phyloP scores from a whole-genome alignment of 2,797 vertebrate genomes.

The Ispidina picta region DNA sequence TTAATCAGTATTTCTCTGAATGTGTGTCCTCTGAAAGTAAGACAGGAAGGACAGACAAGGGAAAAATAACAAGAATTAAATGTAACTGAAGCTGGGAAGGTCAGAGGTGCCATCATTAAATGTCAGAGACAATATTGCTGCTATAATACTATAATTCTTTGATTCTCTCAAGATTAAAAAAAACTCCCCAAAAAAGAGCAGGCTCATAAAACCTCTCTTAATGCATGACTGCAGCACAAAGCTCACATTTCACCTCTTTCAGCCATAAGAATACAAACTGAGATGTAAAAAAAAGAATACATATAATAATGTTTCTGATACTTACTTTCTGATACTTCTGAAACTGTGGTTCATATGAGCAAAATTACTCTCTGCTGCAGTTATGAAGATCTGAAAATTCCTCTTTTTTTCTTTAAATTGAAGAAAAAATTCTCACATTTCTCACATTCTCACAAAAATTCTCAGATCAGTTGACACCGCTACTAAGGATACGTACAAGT shows the following conservation, averaged over 20 bases:
- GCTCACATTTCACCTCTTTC: not conserved
- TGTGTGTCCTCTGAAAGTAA: not conserved
- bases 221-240: not conserved
- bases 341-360: not conserved
- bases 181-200: not conserved
- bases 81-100: not conserved
- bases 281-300: not conserved
- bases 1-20: not conserved
- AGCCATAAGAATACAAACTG: not conserved
- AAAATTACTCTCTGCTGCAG: not conserved
- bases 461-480: not conserved
- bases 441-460: not conserved
- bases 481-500: not conserved
- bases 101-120: not conserved
- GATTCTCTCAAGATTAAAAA: not conserved
- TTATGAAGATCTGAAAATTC: not conserved
- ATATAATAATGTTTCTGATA: not conserved
- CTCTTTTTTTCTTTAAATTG: not conserved
- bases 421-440: not conserved
- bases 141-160: not conserved
- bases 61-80: not conserved
- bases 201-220: not conserved
- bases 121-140: not conserved
- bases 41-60: not conserved
- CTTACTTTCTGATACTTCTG: too few species aligned